Conservation (phyloP, 64 coral and sea anemone genomes). For the Pocillopora verrucosa region DNA sequence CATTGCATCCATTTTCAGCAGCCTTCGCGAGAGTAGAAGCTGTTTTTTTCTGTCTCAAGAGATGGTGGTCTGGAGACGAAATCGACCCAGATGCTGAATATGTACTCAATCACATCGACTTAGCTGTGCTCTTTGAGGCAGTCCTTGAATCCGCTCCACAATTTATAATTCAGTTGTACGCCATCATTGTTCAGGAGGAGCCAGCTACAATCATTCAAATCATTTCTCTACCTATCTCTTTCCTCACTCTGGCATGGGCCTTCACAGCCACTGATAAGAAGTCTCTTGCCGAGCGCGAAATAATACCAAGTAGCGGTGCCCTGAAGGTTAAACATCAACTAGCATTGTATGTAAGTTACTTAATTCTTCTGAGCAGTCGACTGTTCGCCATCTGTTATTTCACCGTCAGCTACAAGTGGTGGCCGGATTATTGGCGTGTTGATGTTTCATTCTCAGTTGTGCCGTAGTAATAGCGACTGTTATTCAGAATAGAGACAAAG, state of each 20-base stretch:
- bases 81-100: background rate
- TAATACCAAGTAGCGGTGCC: background rate
- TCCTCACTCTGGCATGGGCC: background rate
- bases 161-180: constrained; percentile 24
- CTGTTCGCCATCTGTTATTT: background rate
- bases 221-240: constrained; percentile 1
- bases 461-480: background rate
- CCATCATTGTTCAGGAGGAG: constrained; percentile 3
- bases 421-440: background rate
- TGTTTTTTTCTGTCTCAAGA: background rate
- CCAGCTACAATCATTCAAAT: constrained; percentile 5
- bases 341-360: background rate
- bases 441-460: background rate
- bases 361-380: background rate
- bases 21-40: constrained; percentile 2
- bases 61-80: background rate
- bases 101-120: background rate
- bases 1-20: constrained; percentile 6
- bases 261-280: background rate
- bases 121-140: background rate
- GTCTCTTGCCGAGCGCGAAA: background rate
- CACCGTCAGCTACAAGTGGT: background rate
- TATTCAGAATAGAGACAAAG: background rate
- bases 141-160: constrained; percentile 36
- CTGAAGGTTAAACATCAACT: background rate